phyloP scores from a whole-genome alignment of 2,797 vertebrate species.

The Sebastolobus alascanus region DNA sequence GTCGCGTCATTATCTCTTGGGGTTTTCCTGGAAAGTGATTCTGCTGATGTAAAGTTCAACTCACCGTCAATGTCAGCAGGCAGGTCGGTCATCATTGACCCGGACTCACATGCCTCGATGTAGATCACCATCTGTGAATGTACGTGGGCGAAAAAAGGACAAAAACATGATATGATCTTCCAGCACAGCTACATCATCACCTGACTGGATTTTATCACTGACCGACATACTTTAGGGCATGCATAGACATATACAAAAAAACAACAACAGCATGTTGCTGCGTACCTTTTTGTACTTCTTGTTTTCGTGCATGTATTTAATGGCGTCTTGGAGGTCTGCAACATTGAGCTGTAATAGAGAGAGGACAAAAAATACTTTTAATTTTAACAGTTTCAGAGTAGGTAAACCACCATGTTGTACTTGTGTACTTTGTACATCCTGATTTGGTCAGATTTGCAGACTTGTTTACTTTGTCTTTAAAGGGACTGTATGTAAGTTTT shows the following conservation, averaged over 20 bases:
- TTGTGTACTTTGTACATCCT: neutral
- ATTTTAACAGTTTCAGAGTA: neutral
- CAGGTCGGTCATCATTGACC: slow-evolving; percentile 96
- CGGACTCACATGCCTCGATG: slow-evolving; percentile 98
- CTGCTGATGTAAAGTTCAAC: slow-evolving; percentile 51
- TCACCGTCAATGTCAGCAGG: slow-evolving; percentile 91
- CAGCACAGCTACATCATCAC: neutral
- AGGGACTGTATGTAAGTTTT: no score
- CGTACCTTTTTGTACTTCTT: slow-evolving; percentile 92
- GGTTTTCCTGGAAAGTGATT: slow-evolving; percentile 15
- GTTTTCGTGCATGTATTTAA: slow-evolving; percentile 91
- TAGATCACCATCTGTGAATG: slow-evolving; percentile 94
- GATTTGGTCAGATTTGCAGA: no score
- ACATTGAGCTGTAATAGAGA: slow-evolving; percentile 86
- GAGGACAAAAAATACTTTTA: slow-evolving; percentile 12
- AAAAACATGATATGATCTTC: slow-evolving; percentile 9
- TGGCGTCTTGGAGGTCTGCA: slow-evolving; percentile 89
- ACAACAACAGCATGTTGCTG: neutral
- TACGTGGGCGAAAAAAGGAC: neutral
- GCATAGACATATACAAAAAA: neutral
- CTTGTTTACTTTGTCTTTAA: neutral
- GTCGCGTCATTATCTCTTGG: neutral
- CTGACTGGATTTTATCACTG: neutral
- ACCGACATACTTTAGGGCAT: neutral
- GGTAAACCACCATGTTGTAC: neutral